phyloP scores from a whole-genome alignment of 2,797 vertebrate genomes.

The Protonibea diacanthus region DNA sequence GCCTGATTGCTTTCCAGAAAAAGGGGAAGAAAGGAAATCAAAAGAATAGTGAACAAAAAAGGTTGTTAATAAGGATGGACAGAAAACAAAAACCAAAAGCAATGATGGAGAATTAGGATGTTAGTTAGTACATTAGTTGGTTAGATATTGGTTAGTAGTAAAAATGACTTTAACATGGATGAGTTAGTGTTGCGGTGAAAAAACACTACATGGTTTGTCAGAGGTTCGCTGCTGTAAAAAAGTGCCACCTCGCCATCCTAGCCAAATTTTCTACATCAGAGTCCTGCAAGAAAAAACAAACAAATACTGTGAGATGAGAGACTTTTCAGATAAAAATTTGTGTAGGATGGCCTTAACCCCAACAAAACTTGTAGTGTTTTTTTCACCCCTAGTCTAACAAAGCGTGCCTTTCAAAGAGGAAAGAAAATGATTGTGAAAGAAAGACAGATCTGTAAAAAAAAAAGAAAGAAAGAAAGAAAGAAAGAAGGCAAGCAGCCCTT shows the following conservation, averaged over 20 bases:
- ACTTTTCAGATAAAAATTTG: constrained; percentile 57
- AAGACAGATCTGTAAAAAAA: constrained; percentile 81
- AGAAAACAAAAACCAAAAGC: constrained; percentile 92
- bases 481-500: constrained; percentile 75
- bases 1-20: constrained; percentile 99
- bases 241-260: constrained; percentile 54
- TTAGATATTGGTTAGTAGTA: constrained; percentile 92
- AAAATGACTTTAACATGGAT: constrained; percentile 97
- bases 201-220: constrained; percentile 74
- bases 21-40: constrained; percentile 98
- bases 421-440: constrained; percentile 83
- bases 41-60: constrained; percentile 98
- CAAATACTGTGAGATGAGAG: constrained; percentile 17
- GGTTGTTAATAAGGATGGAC: constrained; percentile 95
- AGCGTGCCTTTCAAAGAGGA: constrained; percentile 88
- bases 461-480: constrained; percentile 76
- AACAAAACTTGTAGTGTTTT: constrained; percentile 73
- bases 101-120: constrained; percentile 98
- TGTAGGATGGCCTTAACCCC: constrained; percentile 63
- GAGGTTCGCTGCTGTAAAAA: constrained; percentile 45
- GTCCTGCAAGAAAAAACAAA: constrained; percentile 43
- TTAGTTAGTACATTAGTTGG: constrained; percentile 99
- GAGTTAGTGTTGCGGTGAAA: constrained; percentile 89
- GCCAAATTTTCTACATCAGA: constrained; percentile 64
- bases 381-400: constrained; percentile 85